Percentiles rank a stretch among this genome's conserved stretches.
Evolutionary conservation across 1,140 invertebrate species (phyloP).

Genomic region (Panulirus ornatus): DNA sequence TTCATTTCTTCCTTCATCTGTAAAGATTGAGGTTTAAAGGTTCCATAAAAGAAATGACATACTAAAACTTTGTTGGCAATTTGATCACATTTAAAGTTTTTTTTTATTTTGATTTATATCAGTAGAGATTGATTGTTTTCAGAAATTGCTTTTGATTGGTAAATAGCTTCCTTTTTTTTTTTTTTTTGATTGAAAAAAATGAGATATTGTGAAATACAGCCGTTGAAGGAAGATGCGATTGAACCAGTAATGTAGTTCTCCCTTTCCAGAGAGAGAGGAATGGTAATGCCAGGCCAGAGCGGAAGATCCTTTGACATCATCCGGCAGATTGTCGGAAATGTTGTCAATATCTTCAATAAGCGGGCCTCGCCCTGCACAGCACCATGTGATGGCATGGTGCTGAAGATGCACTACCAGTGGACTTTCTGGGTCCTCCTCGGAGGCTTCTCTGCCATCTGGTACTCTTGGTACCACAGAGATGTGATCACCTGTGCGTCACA

Average conservation of each 20-base stretch:
- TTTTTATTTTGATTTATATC: background rate
- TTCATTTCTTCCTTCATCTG: background rate
- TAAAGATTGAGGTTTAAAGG: background rate
- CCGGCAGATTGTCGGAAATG: slow-evolving; percentile 73
- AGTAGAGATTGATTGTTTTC: slow-evolving; percentile 46
- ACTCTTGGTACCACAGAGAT: slow-evolving; percentile 68
- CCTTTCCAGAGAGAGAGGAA: slow-evolving; percentile 72
- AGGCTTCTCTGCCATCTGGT: slow-evolving; percentile 69
- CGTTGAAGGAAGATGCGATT: slow-evolving; percentile 40
- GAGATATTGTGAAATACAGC: slow-evolving; percentile 58
- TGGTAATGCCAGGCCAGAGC: slow-evolving; percentile 72
- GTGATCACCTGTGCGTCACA: slow-evolving; percentile 70
- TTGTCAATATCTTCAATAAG: slow-evolving; percentile 74
- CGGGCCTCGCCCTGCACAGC: slow-evolving; percentile 70
- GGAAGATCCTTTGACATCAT: slow-evolving; percentile 73
- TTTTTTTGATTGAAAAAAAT: slow-evolving; percentile 25
- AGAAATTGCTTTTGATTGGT: slow-evolving; percentile 25
- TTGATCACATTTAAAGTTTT: background rate
- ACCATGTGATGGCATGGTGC: slow-evolving; percentile 70
- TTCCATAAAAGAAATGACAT: too few species aligned
- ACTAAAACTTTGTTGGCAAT: too few species aligned
- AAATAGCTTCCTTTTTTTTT: slow-evolving; percentile 26
- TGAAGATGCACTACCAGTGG: slow-evolving; percentile 73
- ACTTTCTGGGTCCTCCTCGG: slow-evolving; percentile 68
- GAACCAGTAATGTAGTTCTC: slow-evolving; percentile 69